These are phyloP conservation scores for Drosophila phalerata DNA, from an alignment of 2,888 invertebrate species.

Conservation along the genomic window DNA sequence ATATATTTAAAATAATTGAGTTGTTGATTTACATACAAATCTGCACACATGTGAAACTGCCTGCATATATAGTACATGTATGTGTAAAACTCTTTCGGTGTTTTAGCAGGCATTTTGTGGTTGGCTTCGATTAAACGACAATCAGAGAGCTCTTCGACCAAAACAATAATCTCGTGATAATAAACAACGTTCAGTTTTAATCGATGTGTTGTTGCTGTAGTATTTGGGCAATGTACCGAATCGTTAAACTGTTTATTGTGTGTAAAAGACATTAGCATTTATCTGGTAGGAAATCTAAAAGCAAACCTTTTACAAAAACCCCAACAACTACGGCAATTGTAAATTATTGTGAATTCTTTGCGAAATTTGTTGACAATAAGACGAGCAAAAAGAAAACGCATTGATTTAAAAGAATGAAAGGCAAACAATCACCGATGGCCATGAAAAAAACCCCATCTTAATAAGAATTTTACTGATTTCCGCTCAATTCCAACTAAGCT, in stretches of 20 bases:
- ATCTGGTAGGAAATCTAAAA: constrained; percentile 16
- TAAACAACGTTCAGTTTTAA: constrained; percentile 42
- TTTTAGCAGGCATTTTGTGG: constrained; percentile 45
- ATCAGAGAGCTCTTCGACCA: constrained; percentile 12
- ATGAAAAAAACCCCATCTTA: constrained; percentile 28
- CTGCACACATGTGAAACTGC: background rate
- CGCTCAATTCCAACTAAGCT: constrained; percentile 39
- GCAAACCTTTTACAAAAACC: constrained; percentile 4
- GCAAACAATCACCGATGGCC: constrained; percentile 49
- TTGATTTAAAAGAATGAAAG: constrained; percentile 19
- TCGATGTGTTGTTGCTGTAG: constrained; percentile 22
- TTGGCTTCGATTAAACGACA: constrained; percentile 43
- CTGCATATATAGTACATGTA: background rate
- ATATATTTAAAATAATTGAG: constrained; percentile 76
- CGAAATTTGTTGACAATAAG: constrained; percentile 50
- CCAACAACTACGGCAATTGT: constrained; percentile 14
- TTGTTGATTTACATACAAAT: constrained; percentile 57
- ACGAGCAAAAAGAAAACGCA: constrained; percentile 30
- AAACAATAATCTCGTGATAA: constrained; percentile 50
- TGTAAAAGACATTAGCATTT: constrained; percentile 33
- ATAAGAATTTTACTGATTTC: constrained; percentile 68
- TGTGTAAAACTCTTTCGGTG: constrained; percentile 22
- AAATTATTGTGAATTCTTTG: constrained; percentile 30
- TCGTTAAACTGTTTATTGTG: constrained; percentile 18
- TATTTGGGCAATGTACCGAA: constrained; percentile 8